phyloP scores from a whole-genome alignment of 1,140 invertebrate species.

The Proales similis region DNA sequence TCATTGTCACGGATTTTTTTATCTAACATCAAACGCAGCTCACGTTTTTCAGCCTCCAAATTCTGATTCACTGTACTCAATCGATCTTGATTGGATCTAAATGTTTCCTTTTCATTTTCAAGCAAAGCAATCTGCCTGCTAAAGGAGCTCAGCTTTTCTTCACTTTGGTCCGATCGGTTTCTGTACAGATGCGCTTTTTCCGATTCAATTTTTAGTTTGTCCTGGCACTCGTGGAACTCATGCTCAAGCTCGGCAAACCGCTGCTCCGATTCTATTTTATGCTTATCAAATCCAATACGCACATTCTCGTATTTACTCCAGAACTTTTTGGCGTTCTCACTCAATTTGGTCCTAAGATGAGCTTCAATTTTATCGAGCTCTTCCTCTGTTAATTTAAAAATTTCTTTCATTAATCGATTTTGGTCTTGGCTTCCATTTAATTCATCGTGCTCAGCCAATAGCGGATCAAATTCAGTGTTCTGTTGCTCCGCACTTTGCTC shows the following conservation, averaged over 20 bases:
- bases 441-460: too few species aligned
- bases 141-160: slow-evolving; percentile 15
- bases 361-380: slow-evolving; percentile 19
- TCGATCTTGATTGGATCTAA: slow-evolving; percentile 40
- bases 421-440: too few species aligned
- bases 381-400: slow-evolving; percentile 25
- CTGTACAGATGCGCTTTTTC: slow-evolving; percentile 33
- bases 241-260: slow-evolving; percentile 30
- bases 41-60: slow-evolving; percentile 47
- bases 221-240: slow-evolving; percentile 19
- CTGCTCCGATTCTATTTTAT: slow-evolving; percentile 35
- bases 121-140: slow-evolving; percentile 17
- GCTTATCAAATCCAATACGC: slow-evolving; percentile 20
- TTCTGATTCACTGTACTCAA: slow-evolving; percentile 42
- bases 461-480: too few species aligned
- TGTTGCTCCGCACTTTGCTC: too few species aligned
- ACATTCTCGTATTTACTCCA: slow-evolving; percentile 22
- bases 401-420: too few species aligned
- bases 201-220: slow-evolving; percentile 15
- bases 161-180: slow-evolving; percentile 13
- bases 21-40: slow-evolving; percentile 44
- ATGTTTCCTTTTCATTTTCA: slow-evolving; percentile 35
- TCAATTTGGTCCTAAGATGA: slow-evolving; percentile 14
- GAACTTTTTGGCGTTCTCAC: slow-evolving; percentile 18
- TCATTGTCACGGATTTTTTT: slow-evolving; percentile 47